Base-by-base conservation (phyloP, 2,113 vertebrate genomes). In the Chaetura pelagica region DNA sequence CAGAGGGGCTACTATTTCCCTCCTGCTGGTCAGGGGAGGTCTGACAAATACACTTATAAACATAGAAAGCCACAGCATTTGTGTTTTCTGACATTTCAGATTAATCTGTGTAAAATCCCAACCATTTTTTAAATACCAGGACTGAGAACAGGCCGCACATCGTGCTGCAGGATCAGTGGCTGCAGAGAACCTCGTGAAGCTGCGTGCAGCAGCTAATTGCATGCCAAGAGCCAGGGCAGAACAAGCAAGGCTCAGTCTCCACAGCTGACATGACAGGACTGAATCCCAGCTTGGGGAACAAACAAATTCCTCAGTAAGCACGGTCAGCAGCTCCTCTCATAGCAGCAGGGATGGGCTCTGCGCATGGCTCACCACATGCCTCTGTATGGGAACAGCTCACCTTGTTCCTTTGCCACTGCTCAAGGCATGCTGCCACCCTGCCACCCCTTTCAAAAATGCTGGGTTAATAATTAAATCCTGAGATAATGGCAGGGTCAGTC, bases 181-280 rank as follows among this genome's bases (percentile, higher is more conserved):
- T 6, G 1, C 44, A 52, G 58, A 35, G 23, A 55, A 58, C 9
- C 49, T 7, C 0, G 0, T 18, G 0, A 0, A 61, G 64, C 42
- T 91, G 23, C 15, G 19, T 40, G 52, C 34, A 63, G 52, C 68
- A 76, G 55, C 54, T 81, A 49, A 59, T 44, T 3, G 6, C 30
- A 22, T 49, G 58, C 30, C 58, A 58, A 59, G 64, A 59, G 30
- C 38, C 26, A 7, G 30, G 24, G 30, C 34, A 75, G n/a, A 75
- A 83, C 57, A 72, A 87, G 32, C 0, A 5, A 88, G 32, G 55
- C 34, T 74, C 42, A 84, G 24, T 16, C 54, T 54, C 38, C 1
- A 0, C 42, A 83, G 62, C 48, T 91, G 69, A 75, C 48, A 54
- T 0, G 15, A n/a, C 3, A 6, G 58, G 68, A 57, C 23, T 0